phyloP scores from a whole-genome alignment of 2,888 invertebrate species.

The Eupithecia dodoneata region DNA sequence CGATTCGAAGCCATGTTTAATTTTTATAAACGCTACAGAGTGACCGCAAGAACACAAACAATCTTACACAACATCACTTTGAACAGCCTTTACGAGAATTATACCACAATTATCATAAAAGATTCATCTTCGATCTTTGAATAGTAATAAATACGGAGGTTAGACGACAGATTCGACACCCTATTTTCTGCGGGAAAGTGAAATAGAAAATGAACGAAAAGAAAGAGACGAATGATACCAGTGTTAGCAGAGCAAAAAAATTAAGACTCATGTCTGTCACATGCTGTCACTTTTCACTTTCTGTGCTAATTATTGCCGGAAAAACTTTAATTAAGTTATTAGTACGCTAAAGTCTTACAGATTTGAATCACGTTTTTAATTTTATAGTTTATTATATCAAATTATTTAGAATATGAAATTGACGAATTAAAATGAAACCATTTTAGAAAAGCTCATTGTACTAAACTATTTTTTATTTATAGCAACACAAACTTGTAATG shows the following conservation, averaged over 20 bases:
- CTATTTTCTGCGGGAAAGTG: slow-evolving; percentile 85
- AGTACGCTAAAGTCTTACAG: background rate
- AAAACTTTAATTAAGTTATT: background rate
- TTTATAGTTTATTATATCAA: background rate
- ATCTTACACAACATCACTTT: slow-evolving; percentile 84
- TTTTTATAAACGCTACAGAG: slow-evolving; percentile 83
- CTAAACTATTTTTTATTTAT: slow-evolving; percentile 27
- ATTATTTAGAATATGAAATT: background rate
- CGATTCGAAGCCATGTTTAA: slow-evolving; percentile 94
- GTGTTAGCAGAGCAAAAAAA: slow-evolving; percentile 72
- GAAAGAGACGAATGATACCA: slow-evolving; percentile 76
- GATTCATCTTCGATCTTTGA: slow-evolving; percentile 85
- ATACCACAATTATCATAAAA: slow-evolving; percentile 88
- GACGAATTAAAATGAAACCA: background rate
- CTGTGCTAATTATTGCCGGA: background rate
- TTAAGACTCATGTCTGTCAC: background rate
- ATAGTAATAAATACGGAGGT: slow-evolving; percentile 83
- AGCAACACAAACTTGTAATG: slow-evolving; percentile 25
- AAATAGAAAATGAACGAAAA: slow-evolving; percentile 79
- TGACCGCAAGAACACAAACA: slow-evolving; percentile 81
- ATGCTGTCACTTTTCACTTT: background rate
- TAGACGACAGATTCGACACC: slow-evolving; percentile 84
- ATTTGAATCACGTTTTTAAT: background rate
- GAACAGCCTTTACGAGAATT: slow-evolving; percentile 82
- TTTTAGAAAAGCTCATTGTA: background rate